Percentiles rank a stretch among this genome's conserved stretches.
Evolutionary conservation across 2,797 vertebrate genomes (phyloP).

Genomic region (Triplophysa bombifrons): DNA sequence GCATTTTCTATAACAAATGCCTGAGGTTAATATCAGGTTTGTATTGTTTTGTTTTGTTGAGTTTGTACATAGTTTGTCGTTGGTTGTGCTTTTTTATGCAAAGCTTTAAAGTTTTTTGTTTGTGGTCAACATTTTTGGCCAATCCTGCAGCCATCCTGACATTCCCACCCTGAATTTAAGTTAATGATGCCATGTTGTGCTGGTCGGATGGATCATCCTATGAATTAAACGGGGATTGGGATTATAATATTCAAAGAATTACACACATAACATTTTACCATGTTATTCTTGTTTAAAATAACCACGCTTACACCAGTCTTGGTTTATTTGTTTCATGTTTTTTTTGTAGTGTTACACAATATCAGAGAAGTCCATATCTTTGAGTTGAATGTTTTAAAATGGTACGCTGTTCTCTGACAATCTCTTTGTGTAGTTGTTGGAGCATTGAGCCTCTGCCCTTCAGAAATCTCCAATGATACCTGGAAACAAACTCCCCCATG

Average conservation of each 20-base stretch:
- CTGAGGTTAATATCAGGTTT: constrained; percentile 69
- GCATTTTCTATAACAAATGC: constrained; percentile 71
- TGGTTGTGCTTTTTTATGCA: constrained; percentile 50
- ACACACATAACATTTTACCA: neutral
- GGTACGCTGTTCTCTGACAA: constrained; percentile 37
- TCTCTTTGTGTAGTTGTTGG: neutral
- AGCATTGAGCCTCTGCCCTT: constrained; percentile 1
- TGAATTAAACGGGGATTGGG: neutral
- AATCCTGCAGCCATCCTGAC: neutral
- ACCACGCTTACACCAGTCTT: neutral
- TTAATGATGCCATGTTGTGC: neutral
- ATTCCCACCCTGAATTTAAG: neutral
- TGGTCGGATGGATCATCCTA: neutral
- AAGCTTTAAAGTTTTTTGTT: neutral
- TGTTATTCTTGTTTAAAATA: neutral
- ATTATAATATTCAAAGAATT: neutral
- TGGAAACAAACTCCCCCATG: neutral
- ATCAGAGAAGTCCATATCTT: neutral
- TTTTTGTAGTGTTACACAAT: neutral
- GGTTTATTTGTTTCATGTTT: neutral
- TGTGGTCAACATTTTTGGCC: neutral
- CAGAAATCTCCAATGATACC: neutral
- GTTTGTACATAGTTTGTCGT: constrained; percentile 37
- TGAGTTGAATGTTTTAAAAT: neutral
- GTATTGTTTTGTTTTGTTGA: constrained; percentile 57